Base-by-base conservation (phyloP, 53 echinoderm and acorn worm genomes). In the Hippasteria phrygiana region DNA sequence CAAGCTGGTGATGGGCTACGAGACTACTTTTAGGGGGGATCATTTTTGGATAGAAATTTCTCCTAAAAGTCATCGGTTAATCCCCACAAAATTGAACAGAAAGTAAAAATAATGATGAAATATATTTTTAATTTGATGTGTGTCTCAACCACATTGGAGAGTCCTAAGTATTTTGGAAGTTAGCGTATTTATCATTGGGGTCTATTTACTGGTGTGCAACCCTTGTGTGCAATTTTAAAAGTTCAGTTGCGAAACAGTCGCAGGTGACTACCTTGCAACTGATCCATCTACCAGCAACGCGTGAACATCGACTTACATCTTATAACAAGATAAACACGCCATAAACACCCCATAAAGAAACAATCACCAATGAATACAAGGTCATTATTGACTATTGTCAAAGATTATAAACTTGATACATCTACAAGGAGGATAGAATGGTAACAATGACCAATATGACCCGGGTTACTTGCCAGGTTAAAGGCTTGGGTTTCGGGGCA, bases 321-420 rank as follows among this genome's bases (percentile, higher is more conserved):
- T 29, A 71, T 69, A 70, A 85, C 85, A 71, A 50, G 85, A 85
- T 85, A 85, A 85, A 85, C 85, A 85, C 20, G n/a, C 41, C 41
- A 53, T 85, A 85, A 85, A 85, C 85, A 85, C 20, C 17, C 41
- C 41, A 53, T 85, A 85, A 83, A 71, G 85, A 51, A 85, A 48
- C 85, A 71, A 85, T 85, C 71, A 71, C 51, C 85, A 5, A 85
- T 85, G 85, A 85, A 85, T 85, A 85, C 85, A 71, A 71, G 71
- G 85, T 51, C 34, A 70, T 85, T 71, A 24, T 51, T 36, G 50
- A 18, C 85, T 71, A 85, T 85, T 85, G 85, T 71, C 47, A 70
- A 41, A n/a, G 71, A 71, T 38, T 46, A 53, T 7, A 35, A 85
- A 85, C 69, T 48, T 22, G 85, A 85, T 85, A 85, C 69, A 34